Base-by-base conservation (phyloP, 2,797 vertebrate species). In the Gymnothorax javanicus region DNA sequence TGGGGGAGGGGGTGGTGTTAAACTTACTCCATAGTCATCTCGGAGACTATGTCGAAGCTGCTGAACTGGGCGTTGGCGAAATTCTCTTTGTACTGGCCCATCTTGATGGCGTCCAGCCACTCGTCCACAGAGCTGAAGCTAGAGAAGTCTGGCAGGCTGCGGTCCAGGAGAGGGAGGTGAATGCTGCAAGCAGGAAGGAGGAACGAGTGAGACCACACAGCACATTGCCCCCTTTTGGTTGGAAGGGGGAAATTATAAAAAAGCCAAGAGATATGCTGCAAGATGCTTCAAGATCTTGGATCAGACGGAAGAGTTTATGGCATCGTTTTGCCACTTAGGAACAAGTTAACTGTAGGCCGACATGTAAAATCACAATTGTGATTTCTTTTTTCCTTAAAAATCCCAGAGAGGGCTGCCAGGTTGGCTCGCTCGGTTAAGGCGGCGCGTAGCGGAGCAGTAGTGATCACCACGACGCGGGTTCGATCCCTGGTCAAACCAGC, bases 71-170 rank as follows among this genome's bases (percentile, higher is more conserved):
- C 97, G 0, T 87, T 97, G 94, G 96, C 92, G 84, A 99, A 99
- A 94, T 95, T 98, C 91, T 99, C 98, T 94, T 99, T 99, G 94
- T 99, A 99, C 92, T 99, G 98, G 88, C 97, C 96, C 98, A 99
- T 99, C 95, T 99, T 99, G 91, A 99, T 98, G 94, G 97, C 98
- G 0, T 99, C 98, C 91, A 99, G 94, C 98, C 98, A 99, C 89
- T 99, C 98, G 1, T 98, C 97, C 92, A 99, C 97, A 0, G 97
- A 97, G 93, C 93, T 97, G 94, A 99, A 99, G 88, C 97, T 98
- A 91, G 97, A 97, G 90, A 99, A 99, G 92, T 99, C 98, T 0
- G 98, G 98, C 89, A 97, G 94, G n/a, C 96, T 98, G 91, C 98
- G 98, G 91, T 98, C 98, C 67, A 99, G 96, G 84, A 99, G 95